Evolutionary conservation across 1,140 invertebrate species (phyloP), one percentile per base, ranked within the genome.

Genomic region (Drosophila varians): DNA sequence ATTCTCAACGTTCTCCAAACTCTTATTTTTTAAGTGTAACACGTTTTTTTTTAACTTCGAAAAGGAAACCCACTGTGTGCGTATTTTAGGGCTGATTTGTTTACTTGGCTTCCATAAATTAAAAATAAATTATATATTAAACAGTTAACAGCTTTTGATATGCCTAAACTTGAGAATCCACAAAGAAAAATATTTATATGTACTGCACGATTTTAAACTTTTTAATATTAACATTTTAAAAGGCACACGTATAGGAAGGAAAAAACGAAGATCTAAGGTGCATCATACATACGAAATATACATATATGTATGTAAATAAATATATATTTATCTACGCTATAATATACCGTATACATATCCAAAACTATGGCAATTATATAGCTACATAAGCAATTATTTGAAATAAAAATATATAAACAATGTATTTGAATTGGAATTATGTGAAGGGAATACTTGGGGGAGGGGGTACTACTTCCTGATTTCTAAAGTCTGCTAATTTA

Each of bases 301-400:
- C n/a, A n/a, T n/a, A n/a, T n/a, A n/a, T n/a, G n/a, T n/a, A 26
- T 54, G 26, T 11, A 43, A 19, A 43, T 18, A 18, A 4, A 43
- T 23, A 45, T 45, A 12, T 36, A 38, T 38, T 34, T 55, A 31
- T 25, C 36, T 38, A 38, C 16, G 36, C 12, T 38, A 14, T 14
- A 38, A 38, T 38, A 38, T 49, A 49, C 38, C 46, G 46, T 49
- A 58, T 58, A 58, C 55, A 58, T 58, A 58, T 58, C 53, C 42
- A 16, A 23, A 47, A 55, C 12, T 47, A 47, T 56, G 53, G 53
- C 53, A 56, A 56, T 47, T 56, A 28, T 56, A 28, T 31, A 56
- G 26, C 53, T 47, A 31, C 25, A 8, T 47, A 47, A 28, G 45
- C 23, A 16, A 26, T 7, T 16, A 19, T 46, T 18, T 12, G n/a